These are phyloP conservation scores for Linnaemya vulpina DNA, from an alignment of 2,888 invertebrate genomes.

Conservation along the genomic window DNA sequence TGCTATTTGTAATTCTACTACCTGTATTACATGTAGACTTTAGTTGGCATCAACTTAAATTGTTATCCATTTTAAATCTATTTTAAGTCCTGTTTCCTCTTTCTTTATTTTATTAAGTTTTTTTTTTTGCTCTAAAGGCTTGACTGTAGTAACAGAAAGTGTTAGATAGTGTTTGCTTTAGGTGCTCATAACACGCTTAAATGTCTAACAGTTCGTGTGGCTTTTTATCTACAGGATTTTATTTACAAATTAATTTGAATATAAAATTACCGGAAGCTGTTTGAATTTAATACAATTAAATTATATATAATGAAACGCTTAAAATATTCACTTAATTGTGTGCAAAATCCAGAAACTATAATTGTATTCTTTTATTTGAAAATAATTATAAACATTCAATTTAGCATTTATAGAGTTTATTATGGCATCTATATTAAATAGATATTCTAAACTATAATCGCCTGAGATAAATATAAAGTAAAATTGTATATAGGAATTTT, in stretches of 20 bases:
- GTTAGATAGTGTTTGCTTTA: neutral
- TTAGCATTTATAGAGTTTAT: neutral
- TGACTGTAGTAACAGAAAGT: neutral
- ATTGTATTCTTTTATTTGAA: neutral
- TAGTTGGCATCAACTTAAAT: slow-evolving; percentile 64
- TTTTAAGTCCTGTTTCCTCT: slow-evolving; percentile 49
- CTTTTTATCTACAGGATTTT: neutral
- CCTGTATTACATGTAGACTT: slow-evolving; percentile 58
- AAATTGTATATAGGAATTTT: neutral
- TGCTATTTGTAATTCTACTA: slow-evolving; percentile 58
- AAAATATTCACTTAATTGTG: neutral
- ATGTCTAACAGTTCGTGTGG: neutral
- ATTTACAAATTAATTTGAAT: slow-evolving; percentile 10
- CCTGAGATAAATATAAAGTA: neutral
- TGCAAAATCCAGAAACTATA: slow-evolving; percentile 8
- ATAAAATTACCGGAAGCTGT: slow-evolving; percentile 36
- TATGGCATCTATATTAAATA: too few relatives aligned
- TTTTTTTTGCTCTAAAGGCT: too few relatives aligned
- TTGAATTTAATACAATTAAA: slow-evolving; percentile 22
- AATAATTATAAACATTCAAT: slow-evolving; percentile 13
- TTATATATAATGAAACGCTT: neutral
- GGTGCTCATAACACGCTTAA: neutral
- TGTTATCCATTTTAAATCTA: slow-evolving; percentile 64
- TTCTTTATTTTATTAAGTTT: neutral
- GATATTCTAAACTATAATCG: neutral